phyloP scores from a whole-genome alignment of 2,113 vertebrate species.

The Ictalurus furcatus region DNA sequence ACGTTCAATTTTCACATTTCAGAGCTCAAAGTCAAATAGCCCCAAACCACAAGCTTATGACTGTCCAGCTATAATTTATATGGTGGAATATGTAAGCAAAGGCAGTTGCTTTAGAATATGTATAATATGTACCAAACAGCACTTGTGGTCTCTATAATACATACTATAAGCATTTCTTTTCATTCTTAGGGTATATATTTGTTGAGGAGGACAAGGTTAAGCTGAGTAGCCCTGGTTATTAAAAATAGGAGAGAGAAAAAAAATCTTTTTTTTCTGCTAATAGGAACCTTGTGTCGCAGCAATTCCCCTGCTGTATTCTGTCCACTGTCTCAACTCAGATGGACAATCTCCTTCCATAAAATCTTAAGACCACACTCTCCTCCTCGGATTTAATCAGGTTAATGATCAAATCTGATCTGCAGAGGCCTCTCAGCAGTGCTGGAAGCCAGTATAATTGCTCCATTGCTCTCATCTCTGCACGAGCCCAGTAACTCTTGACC shows the following conservation, averaged over 20 bases:
- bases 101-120: background rate
- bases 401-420: slow-evolving; percentile 26
- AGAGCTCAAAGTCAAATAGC: slow-evolving; percentile 9
- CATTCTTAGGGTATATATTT: background rate
- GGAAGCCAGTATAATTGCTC: slow-evolving; percentile 19
- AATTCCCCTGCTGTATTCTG: background rate
- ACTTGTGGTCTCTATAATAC: background rate
- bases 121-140: background rate
- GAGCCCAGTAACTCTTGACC: slow-evolving; percentile 16
- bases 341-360: background rate
- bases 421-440: background rate
- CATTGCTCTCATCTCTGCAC: slow-evolving; percentile 3
- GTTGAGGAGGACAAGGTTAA: background rate
- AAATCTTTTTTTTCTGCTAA: background rate
- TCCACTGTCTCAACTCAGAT: background rate
- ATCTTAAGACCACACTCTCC: slow-evolving; percentile 7
- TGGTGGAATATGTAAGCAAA: background rate
- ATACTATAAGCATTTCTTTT: background rate
- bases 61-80: background rate
- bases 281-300: background rate
- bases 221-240: background rate
- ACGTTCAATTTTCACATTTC: slow-evolving; percentile 18
- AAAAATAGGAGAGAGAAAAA: background rate
- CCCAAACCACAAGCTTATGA: slow-evolving; percentile 16
- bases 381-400: slow-evolving; percentile 27